Evolutionary conservation across 2,113 vertebrate species (phyloP).

Genomic region (Conger conger): DNA sequence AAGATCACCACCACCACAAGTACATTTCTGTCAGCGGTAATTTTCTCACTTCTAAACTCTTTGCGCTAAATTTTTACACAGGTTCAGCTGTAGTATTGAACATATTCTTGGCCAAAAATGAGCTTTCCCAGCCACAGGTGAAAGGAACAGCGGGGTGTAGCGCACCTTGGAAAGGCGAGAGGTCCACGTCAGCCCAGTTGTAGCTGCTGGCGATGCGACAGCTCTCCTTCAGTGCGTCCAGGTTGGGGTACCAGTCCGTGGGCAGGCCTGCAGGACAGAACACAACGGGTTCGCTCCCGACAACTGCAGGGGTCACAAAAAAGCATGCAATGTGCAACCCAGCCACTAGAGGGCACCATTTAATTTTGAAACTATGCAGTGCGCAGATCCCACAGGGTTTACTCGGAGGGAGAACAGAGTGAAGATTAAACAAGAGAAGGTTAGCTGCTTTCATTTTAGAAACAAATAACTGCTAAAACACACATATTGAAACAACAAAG

Average conservation of each 20-base stretch:
- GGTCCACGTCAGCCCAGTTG: constrained; percentile 91
- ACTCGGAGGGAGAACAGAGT: background rate
- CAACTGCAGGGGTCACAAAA: background rate
- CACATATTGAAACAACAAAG: constrained; percentile 18
- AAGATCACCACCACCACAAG: too few species aligned
- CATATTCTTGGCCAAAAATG: background rate
- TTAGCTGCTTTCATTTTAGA: background rate
- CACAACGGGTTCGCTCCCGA: background rate
- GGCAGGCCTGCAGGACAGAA: constrained; percentile 64
- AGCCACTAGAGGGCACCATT: constrained; percentile 65
- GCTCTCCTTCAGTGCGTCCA: constrained; percentile 90
- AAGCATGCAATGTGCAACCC: background rate
- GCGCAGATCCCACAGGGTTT: background rate
- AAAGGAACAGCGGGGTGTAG: background rate
- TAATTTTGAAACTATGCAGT: constrained; percentile 32
- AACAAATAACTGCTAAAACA: constrained; percentile 6
- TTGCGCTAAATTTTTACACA: background rate
- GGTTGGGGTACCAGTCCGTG: constrained; percentile 86
- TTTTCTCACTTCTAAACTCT: background rate
- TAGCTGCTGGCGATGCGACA: constrained; percentile 91
- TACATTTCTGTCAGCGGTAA: too few species aligned
- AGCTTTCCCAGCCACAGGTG: background rate
- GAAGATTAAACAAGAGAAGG: background rate
- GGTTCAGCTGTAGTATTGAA: background rate
- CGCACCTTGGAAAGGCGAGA: constrained; percentile 88